Percentiles rank a stretch among this genome's conserved stretches.
Evolutionary conservation across 2,113 vertebrate genomes (phyloP).

Genomic region (Callorhinus ursinus): DNA sequence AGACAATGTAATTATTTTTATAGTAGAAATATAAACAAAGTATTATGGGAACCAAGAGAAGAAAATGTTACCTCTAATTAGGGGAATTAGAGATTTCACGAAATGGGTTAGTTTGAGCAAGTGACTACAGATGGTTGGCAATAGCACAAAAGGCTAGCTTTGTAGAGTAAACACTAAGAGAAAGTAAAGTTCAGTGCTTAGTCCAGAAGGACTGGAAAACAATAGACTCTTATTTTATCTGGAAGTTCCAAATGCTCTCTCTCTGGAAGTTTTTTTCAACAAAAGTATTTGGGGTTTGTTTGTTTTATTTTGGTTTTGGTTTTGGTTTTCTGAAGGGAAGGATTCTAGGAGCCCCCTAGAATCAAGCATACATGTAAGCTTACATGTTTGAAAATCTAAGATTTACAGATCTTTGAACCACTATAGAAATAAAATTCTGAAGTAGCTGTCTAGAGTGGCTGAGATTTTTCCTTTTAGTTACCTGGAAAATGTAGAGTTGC

Average conservation of each 20-base stretch:
- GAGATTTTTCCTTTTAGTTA: slow-evolving; percentile 66
- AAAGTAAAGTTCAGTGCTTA: background rate
- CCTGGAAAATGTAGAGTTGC: slow-evolving; percentile 58
- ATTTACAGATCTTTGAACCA: slow-evolving; percentile 16
- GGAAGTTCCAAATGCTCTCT: background rate
- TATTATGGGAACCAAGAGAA: background rate
- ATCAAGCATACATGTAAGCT: background rate
- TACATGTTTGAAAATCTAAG: background rate
- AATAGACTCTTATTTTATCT: background rate
- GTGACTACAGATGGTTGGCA: background rate
- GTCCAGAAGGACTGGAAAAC: background rate
- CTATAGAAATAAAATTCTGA: slow-evolving; percentile 4
- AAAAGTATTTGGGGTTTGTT: background rate
- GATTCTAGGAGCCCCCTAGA: background rate
- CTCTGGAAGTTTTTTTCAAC: background rate
- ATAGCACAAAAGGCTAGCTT: background rate
- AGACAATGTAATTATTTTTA: background rate
- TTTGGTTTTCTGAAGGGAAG: background rate
- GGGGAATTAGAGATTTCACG: background rate
- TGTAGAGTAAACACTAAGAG: background rate
- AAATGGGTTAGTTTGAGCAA: background rate
- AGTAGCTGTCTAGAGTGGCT: slow-evolving; percentile 11
- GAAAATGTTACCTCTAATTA: background rate
- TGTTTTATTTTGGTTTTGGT: background rate
- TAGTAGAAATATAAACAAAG: background rate